These are phyloP conservation scores for Cantharis flavilabris DNA, from an alignment of 2,888 invertebrate genomes.

Conservation along the genomic window DNA sequence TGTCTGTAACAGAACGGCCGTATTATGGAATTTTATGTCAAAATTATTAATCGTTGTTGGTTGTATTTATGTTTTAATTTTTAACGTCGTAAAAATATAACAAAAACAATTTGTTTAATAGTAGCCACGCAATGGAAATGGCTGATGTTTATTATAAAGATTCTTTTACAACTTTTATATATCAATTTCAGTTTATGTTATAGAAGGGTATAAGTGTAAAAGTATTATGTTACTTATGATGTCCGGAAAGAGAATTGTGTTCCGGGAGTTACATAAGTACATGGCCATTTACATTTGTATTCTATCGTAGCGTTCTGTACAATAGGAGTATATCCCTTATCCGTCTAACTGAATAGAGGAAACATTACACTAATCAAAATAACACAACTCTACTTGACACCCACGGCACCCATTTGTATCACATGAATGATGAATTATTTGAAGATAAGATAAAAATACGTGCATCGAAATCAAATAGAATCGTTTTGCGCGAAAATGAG, in stretches of 20 bases:
- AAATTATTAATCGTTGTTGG: slow-evolving; percentile 15
- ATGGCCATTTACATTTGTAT: slow-evolving; percentile 45
- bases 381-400: slow-evolving; percentile 49
- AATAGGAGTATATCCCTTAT: slow-evolving; percentile 46
- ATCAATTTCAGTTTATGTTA: slow-evolving; percentile 7
- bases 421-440: slow-evolving; percentile 51
- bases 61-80: slow-evolving; percentile 3
- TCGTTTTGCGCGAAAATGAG: slow-evolving; percentile 35
- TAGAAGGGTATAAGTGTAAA: slow-evolving; percentile 17
- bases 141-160: slow-evolving; percentile 13
- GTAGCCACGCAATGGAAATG: not conserved
- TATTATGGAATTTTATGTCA: slow-evolving; percentile 19
- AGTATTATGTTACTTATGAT: slow-evolving; percentile 25
- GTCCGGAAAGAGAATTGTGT: slow-evolving; percentile 11
- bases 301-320: slow-evolving; percentile 42
- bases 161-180: slow-evolving; percentile 5
- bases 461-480: slow-evolving; percentile 46
- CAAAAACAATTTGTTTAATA: not conserved
- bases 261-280: slow-evolving; percentile 16
- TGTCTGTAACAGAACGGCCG: slow-evolving; percentile 14
- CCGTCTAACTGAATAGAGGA: slow-evolving; percentile 49
- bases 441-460: slow-evolving; percentile 51
- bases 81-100: not conserved
- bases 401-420: slow-evolving; percentile 46
- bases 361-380: slow-evolving; percentile 51